phyloP scores from a whole-genome alignment of 2,113 vertebrate species.

The Passer montanus region DNA sequence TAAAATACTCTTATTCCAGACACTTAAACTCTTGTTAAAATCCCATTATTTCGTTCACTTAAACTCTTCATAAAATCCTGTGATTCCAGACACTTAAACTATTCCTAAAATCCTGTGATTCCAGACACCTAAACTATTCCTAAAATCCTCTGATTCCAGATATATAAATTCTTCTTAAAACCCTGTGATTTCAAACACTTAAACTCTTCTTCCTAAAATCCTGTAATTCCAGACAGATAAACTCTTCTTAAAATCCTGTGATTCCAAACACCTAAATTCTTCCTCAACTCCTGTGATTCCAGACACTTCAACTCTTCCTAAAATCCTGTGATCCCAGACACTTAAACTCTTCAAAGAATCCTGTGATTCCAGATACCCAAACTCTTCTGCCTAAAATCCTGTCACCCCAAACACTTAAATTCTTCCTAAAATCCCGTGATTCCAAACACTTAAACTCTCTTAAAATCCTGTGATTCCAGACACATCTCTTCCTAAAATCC shows the following conservation, averaged over 20 bases:
- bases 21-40: not conserved
- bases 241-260: not conserved
- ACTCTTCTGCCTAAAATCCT: not conserved
- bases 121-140: not conserved
- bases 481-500: accelerated
- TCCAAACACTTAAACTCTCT: not conserved
- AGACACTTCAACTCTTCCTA: not conserved
- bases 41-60: accelerated
- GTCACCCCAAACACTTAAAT: not conserved
- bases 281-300: too few relatives aligned
- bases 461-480: not conserved
- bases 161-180: not conserved
- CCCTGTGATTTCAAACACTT: accelerated
- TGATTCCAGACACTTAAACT: too few relatives aligned
- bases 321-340: not conserved
- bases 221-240: accelerated
- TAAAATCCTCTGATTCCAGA: not conserved
- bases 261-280: not conserved
- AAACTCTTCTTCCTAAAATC: not conserved
- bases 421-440: accelerated
- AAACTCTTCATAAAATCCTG: accelerated
- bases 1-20: not conserved
- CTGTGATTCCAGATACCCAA: not conserved
- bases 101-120: accelerated
- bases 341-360: not conserved